Percentiles rank a stretch among this genome's conserved stretches.
phyloP scores from a whole-genome alignment of 2,797 vertebrate species.

The Calcarius lapponicus region DNA sequence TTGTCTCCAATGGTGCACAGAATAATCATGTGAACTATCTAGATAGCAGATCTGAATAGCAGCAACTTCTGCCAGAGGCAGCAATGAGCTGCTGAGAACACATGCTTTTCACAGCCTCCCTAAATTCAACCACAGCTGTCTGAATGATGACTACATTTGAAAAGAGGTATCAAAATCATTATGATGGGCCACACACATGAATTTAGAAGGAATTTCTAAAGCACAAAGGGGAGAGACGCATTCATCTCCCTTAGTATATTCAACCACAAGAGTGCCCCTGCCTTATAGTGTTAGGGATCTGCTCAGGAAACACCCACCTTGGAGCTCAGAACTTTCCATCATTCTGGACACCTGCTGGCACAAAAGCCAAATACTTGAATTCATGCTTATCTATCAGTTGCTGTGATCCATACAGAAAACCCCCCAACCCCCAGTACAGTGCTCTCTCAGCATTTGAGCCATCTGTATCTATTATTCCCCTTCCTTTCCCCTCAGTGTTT shows the following conservation, averaged over 20 bases:
- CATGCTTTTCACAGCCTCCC: background rate
- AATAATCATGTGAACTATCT: background rate
- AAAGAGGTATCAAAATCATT: background rate
- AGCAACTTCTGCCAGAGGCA: constrained; percentile 37
- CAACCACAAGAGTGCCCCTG: background rate
- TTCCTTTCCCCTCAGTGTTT: background rate
- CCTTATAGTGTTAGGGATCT: background rate
- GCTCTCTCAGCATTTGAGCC: background rate
- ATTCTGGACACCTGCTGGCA: background rate
- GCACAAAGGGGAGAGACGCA: background rate
- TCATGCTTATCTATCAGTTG: background rate
- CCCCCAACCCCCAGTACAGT: background rate
- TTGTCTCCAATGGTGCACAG: background rate
- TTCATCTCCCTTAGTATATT: background rate
- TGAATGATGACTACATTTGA: background rate
- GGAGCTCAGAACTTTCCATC: background rate
- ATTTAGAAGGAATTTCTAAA: constrained; percentile 12
- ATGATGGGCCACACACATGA: background rate
- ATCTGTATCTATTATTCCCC: background rate
- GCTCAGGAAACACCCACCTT: background rate
- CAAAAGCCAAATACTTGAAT: background rate
- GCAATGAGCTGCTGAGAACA: constrained; percentile 2
- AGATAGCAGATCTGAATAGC: background rate
- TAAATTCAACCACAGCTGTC: constrained; percentile 10
- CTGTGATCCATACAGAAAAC: background rate